Conservation (phyloP, 2,888 invertebrate genomes). For the Pecten maximus region DNA sequence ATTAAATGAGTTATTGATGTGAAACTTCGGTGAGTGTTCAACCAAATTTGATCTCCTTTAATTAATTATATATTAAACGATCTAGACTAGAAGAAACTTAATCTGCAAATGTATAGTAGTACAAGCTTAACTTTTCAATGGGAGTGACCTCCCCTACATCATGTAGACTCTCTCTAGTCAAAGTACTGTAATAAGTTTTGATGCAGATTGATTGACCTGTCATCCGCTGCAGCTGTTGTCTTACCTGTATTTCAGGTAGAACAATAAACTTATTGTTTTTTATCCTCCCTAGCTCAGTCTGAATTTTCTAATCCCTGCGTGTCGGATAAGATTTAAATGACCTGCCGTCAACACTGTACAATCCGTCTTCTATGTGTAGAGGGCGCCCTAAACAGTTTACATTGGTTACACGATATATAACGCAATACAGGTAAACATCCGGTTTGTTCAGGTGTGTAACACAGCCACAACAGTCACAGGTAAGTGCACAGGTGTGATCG, state of each 20-base stretch:
- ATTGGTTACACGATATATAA: constrained; percentile 59
- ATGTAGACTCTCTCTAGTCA: background rate
- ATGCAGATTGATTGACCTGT: background rate
- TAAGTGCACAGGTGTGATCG: background rate
- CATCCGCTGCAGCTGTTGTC: background rate
- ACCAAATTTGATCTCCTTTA: too few relatives aligned
- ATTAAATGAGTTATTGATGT: too few relatives aligned
- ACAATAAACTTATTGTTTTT: background rate
- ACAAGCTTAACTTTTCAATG: too few relatives aligned
- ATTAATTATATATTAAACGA: too few relatives aligned
- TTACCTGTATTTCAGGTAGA: constrained; percentile 24
- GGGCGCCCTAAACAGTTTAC: constrained; percentile 59
- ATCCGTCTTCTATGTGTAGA: constrained; percentile 33
- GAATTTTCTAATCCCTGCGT: background rate
- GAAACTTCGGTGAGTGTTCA: too few relatives aligned
- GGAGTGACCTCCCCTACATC: background rate
- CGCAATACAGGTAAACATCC: constrained; percentile 40
- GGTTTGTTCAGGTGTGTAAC: background rate
- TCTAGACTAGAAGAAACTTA: too few relatives aligned
- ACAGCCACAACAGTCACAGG: background rate
- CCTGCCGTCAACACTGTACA: background rate
- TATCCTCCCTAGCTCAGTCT: background rate
- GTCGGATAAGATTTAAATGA: constrained; percentile 12
- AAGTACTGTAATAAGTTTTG: background rate
- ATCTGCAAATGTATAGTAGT: too few relatives aligned